Conservation (phyloP, 2,113 vertebrate species). For the Athene cunicularia region DNA sequence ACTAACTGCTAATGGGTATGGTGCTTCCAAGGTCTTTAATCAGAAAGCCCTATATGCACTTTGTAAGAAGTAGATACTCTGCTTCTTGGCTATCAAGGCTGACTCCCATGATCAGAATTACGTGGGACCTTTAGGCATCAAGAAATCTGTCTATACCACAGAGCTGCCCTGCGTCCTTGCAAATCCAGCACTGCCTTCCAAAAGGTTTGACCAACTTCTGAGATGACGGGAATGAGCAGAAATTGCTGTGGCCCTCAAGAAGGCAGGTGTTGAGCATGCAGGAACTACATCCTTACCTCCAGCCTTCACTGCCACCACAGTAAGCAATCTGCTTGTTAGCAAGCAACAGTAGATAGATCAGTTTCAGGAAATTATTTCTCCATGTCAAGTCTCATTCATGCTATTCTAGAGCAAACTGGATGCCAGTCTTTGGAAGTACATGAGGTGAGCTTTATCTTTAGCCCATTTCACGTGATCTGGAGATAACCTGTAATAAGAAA, state of each 20-base stretch:
- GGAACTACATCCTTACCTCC: neutral
- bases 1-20: neutral
- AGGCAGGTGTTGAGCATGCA: neutral
- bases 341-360: neutral
- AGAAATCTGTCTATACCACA: neutral
- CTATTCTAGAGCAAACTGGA: neutral
- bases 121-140: neutral
- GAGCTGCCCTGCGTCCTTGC: neutral
- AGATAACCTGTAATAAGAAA: neutral
- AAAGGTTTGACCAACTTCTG: neutral
- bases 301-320: neutral
- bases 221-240: neutral
- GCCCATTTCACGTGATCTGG: neutral
- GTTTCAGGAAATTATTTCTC: neutral
- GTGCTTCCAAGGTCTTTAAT: neutral
- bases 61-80: neutral
- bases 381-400: neutral
- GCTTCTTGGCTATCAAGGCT: neutral
- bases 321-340: neutral
- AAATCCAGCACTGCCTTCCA: neutral
- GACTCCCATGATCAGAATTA: neutral
- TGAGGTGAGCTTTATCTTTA: neutral
- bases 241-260: neutral
- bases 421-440: neutral
- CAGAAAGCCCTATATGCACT: neutral